phyloP scores from a whole-genome alignment of 2,888 invertebrate genomes.

The Standfussiana lucernea region DNA sequence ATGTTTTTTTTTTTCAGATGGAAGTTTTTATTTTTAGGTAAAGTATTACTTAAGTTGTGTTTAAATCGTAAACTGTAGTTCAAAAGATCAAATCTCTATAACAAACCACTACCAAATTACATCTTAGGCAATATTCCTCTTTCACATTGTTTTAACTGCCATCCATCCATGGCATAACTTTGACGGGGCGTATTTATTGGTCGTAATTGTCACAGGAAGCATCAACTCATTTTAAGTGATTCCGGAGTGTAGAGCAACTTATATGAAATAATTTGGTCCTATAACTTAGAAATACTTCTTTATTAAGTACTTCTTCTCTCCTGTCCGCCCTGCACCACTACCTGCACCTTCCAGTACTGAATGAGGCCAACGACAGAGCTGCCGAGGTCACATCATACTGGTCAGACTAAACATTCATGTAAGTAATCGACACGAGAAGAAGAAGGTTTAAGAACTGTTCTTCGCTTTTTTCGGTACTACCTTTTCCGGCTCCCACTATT shows the following conservation, averaged over 20 bases:
- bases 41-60: background rate
- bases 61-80: background rate
- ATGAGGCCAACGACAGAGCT: too few species aligned
- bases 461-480: background rate
- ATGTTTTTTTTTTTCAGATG: conserved; percentile 23
- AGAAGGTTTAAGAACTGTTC: background rate
- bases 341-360: background rate
- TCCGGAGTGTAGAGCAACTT: conserved; percentile 9
- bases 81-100: background rate
- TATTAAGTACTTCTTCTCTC: background rate
- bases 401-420: background rate
- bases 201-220: background rate
- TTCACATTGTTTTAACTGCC: background rate
- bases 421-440: background rate
- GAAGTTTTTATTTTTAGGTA: background rate
- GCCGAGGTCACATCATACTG: background rate
- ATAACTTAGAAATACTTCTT: background rate
- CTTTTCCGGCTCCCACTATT: background rate
- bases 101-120: background rate
- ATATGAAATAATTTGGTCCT: background rate
- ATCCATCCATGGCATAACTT: background rate
- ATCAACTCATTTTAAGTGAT: too few species aligned
- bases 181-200: background rate
- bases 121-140: background rate
- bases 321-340: background rate